Conservation (phyloP, 2,113 vertebrate genomes). For the Glareola pratincola region DNA sequence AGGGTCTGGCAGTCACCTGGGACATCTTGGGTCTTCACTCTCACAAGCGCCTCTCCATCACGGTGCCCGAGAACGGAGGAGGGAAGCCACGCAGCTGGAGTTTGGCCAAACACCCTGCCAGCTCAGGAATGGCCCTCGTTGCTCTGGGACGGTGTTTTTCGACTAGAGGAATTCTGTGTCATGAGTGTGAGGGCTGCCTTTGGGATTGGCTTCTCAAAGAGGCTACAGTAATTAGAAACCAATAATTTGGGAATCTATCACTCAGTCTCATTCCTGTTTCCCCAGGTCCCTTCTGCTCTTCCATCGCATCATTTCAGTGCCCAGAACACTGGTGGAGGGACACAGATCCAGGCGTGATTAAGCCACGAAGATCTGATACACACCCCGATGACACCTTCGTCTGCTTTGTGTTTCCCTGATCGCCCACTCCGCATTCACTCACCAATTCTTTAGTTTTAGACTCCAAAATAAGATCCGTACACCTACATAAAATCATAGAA, state of each 20-base stretch:
- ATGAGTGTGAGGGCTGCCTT: background rate
- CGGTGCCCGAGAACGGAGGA: rapidly evolving
- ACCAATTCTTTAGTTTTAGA: background rate
- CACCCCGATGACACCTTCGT: background rate
- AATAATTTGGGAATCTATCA: background rate
- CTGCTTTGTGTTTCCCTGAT: background rate
- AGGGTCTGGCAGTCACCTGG: background rate
- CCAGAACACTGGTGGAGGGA: rapidly evolving
- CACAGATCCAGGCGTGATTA: background rate
- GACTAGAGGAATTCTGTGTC: background rate
- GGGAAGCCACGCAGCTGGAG: background rate
- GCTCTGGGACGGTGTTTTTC: background rate
- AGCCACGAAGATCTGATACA: background rate
- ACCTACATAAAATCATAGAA: background rate
- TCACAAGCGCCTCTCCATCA: rapidly evolving
- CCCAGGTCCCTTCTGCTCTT: background rate
- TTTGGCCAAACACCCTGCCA: background rate
- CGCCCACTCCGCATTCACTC: background rate
- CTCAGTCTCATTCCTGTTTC: background rate
- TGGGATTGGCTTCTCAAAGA: background rate
- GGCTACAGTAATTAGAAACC: background rate
- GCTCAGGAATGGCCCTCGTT: background rate
- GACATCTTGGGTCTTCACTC: background rate
- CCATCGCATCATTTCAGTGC: background rate
- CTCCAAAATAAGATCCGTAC: background rate